Conservation (phyloP, 2,797 vertebrate genomes). For the Artibeus lituratus region DNA sequence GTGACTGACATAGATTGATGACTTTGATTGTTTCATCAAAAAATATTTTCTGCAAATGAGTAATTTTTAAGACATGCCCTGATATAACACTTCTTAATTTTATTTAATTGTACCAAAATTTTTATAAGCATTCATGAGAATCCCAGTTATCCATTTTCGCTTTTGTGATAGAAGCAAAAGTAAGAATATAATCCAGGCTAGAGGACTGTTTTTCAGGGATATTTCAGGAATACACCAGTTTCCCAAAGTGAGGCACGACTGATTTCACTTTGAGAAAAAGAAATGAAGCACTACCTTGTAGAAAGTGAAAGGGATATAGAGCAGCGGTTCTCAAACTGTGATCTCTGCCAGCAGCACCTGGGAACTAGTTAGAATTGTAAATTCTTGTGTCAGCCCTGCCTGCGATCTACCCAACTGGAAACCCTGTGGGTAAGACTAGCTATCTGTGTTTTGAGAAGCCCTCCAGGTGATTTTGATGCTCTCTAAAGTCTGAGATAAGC, state of each 20-base stretch:
- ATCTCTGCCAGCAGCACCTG: not conserved
- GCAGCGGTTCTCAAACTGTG: not conserved
- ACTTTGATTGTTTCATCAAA: constrained; percentile 22
- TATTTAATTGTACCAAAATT: not conserved
- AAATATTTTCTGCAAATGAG: constrained; percentile 11
- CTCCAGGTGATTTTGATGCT: not conserved
- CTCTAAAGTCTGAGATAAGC: constrained; percentile 3
- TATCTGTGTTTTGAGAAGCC: not conserved
- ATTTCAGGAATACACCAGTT: constrained; percentile 1
- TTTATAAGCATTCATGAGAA: not conserved
- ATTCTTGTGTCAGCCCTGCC: not conserved
- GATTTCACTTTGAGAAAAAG: not conserved
- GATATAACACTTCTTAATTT: constrained; percentile 27
- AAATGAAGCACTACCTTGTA: not conserved
- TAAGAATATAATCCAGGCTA: constrained; percentile 21
- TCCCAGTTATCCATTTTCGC: not conserved
- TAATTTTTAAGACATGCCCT: not conserved
- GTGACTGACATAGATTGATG: not conserved
- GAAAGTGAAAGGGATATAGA: not conserved
- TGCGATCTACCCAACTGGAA: not conserved
- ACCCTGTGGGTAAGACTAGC: not conserved
- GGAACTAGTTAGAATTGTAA: not conserved
- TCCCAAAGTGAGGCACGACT: not conserved
- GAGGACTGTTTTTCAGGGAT: constrained; percentile 9
- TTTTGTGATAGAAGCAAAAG: constrained; percentile 5